phyloP scores from a whole-genome alignment of 2,113 vertebrate species.

The Equus przewalskii region DNA sequence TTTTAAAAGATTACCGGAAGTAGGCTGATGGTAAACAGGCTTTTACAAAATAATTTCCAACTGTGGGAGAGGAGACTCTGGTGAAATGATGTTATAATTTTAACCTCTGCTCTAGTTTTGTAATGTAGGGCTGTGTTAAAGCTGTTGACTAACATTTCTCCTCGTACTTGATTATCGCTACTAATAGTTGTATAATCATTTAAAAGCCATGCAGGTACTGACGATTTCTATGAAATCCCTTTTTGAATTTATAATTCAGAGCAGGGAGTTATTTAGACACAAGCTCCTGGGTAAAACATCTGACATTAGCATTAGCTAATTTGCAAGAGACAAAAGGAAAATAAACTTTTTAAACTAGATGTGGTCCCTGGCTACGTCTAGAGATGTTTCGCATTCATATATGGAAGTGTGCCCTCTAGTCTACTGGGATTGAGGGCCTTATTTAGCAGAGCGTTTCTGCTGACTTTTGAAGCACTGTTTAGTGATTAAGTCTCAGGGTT shows the following conservation, averaged over 20 bases:
- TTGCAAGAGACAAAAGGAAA: neutral
- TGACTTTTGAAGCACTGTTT: neutral
- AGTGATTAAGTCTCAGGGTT: neutral
- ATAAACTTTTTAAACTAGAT: neutral
- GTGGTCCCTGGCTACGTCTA: neutral
- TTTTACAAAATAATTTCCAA: constrained; percentile 40
- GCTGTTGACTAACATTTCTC: neutral
- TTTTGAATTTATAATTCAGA: constrained; percentile 15
- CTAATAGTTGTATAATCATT: neutral
- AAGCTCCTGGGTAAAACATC: neutral
- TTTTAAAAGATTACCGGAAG: neutral
- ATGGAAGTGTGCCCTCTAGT: neutral
- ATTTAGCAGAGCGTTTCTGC: neutral
- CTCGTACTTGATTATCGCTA: neutral
- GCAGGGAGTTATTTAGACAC: neutral
- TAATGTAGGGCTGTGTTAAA: neutral
- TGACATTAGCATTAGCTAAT: neutral
- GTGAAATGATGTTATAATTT: neutral
- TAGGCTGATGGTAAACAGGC: neutral
- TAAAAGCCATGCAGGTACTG: neutral
- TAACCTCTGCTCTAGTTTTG: constrained; percentile 54
- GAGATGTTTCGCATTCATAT: neutral
- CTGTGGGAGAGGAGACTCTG: neutral
- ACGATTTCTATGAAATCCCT: neutral
- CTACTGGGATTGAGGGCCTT: neutral